These are phyloP conservation scores for Vanessa cardui DNA, from an alignment of 2,888 invertebrate species.

Conservation along the genomic window DNA sequence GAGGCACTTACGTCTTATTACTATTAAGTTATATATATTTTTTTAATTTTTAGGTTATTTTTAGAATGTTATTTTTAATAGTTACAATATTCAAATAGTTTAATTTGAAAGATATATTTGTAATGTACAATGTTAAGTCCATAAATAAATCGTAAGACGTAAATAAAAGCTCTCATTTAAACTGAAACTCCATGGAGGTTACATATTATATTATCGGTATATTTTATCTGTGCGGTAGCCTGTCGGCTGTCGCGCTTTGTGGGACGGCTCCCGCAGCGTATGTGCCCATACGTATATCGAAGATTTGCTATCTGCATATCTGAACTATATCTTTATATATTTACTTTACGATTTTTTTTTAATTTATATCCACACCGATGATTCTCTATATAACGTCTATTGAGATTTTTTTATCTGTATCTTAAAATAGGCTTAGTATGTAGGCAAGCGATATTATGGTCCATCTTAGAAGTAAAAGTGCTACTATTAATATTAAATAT, in stretches of 20 bases:
- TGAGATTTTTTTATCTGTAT: no score
- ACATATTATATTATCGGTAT: conserved; percentile 37
- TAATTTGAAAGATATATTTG: neutral
- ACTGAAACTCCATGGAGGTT: conserved; percentile 28
- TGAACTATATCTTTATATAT: conserved; percentile 9
- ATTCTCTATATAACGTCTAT: no score
- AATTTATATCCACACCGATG: neutral
- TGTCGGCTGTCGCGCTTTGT: conserved; percentile 56
- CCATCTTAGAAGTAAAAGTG: no score
- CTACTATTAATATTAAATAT: no score
- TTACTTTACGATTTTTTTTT: neutral
- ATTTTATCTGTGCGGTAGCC: conserved; percentile 45
- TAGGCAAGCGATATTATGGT: no score
- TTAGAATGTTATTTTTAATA: neutral
- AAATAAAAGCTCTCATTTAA: conserved; percentile 30
- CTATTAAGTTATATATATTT: no score
- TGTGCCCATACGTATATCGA: conserved; percentile 10
- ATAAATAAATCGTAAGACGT: conserved; percentile 2
- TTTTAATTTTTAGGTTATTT: no score
- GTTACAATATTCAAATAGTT: neutral
- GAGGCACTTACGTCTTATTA: no score
- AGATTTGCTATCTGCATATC: conserved; percentile 16
- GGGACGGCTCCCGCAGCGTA: conserved; percentile 51
- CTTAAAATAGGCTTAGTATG: no score
- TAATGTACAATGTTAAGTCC: neutral